A percentile compares a stretch with the other conserved stretches of the same genome.
phyloP scores from a whole-genome alignment of 2,797 vertebrate genomes.

The Epinephelus coioides region DNA sequence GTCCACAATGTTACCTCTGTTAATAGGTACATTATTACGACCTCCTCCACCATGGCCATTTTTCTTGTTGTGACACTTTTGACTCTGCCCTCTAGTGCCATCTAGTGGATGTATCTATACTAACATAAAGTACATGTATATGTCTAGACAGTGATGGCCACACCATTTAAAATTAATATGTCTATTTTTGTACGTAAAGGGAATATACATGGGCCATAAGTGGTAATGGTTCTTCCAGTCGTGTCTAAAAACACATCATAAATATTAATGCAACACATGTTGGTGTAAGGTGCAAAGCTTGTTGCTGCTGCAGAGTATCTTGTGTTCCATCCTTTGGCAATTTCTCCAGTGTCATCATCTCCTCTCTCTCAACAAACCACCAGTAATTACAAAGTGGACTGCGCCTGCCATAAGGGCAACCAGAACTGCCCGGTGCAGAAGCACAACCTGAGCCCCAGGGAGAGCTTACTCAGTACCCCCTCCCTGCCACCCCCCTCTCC shows the following conservation, averaged over 20 bases:
- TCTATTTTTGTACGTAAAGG: too few relatives aligned
- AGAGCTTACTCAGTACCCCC: constrained; percentile 87
- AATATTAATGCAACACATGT: neutral
- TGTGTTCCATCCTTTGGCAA: neutral
- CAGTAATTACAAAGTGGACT: constrained; percentile 99
- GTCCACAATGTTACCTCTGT: too few relatives aligned
- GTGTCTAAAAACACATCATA: neutral
- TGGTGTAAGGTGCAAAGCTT: neutral
- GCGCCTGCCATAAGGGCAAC: constrained; percentile 98
- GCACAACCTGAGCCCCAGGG: constrained; percentile 92
- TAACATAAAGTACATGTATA: too few relatives aligned
- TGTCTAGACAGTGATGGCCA: too few relatives aligned
- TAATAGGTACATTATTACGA: too few relatives aligned
- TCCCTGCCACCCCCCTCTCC: constrained; percentile 85
- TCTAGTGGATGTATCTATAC: too few relatives aligned
- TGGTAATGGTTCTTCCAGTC: neutral
- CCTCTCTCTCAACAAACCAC: constrained; percentile 59
- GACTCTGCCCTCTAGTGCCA: too few relatives aligned
- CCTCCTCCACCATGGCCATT: too few relatives aligned
- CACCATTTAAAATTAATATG: too few relatives aligned
- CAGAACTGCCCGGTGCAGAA: constrained; percentile 98
- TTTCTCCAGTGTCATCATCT: constrained; percentile 24
- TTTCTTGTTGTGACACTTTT: too few relatives aligned
- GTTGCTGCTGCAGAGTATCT: neutral
- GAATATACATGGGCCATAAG: too few relatives aligned